These are phyloP conservation scores for Trichomycterus rosablanca DNA, from an alignment of 2,113 vertebrate species.

Conservation along the genomic window DNA sequence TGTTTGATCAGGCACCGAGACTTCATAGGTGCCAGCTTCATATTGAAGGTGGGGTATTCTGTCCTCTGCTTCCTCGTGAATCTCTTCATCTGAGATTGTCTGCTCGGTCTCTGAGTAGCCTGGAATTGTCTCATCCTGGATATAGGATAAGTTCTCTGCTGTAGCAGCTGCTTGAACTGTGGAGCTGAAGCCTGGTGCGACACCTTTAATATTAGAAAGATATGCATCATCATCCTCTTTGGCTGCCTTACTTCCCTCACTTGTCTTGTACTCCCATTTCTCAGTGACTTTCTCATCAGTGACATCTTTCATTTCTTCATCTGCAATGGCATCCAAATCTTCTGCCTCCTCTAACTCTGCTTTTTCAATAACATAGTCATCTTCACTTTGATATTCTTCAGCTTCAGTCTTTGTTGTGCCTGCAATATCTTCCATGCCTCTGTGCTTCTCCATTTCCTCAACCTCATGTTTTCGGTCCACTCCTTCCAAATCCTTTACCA, in stretches of 20 bases:
- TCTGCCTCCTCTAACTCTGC: constrained; percentile 87
- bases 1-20: constrained; percentile 82
- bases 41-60: constrained; percentile 84
- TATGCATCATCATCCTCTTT: constrained; percentile 59
- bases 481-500: constrained; percentile 58
- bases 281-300: constrained; percentile 46
- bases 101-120: constrained; percentile 87
- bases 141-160: constrained; percentile 80
- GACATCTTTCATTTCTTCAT: constrained; percentile 65
- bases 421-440: constrained; percentile 49
- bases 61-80: constrained; percentile 92
- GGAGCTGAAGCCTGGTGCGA: too few species aligned
- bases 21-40: constrained; percentile 76
- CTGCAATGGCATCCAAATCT: constrained; percentile 70
- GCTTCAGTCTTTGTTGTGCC: constrained; percentile 58
- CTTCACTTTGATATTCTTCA: constrained; percentile 65
- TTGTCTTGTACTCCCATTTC: constrained; percentile 37
- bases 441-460: constrained; percentile 70
- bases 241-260: constrained; percentile 40
- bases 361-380: constrained; percentile 78
- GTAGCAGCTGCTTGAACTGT: constrained; percentile 61
- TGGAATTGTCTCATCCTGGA: constrained; percentile 87
- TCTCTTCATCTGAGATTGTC: constrained; percentile 93
- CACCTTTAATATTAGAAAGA: constrained; percentile 67
- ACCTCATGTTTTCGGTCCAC: constrained; percentile 73